phyloP scores from a whole-genome alignment of 2,888 invertebrate species.

The Torymus tubicola region DNA sequence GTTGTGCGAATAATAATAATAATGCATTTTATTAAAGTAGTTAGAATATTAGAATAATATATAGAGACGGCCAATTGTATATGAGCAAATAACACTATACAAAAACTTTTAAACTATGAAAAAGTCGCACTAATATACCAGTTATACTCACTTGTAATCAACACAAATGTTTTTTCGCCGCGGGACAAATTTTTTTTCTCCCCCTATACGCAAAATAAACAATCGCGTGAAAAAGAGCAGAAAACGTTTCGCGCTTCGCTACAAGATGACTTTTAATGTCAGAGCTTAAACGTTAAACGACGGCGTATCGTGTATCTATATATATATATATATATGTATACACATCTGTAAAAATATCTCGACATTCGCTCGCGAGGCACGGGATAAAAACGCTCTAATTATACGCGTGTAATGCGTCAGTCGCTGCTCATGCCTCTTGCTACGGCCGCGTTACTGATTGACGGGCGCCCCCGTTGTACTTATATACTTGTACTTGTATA shows the following conservation, averaged over 20 bases:
- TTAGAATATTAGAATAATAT: too few species aligned
- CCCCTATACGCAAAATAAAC: neutral
- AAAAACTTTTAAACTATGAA: too few species aligned
- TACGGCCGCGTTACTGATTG: neutral
- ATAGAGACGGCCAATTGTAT: too few species aligned
- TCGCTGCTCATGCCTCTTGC: neutral
- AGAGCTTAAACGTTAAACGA: neutral
- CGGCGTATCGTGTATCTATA: neutral
- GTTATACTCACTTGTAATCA: too few species aligned
- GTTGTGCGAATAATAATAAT: too few species aligned
- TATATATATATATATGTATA: neutral
- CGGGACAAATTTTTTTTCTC: neutral
- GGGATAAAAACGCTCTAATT: conserved; percentile 25
- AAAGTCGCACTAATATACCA: too few species aligned
- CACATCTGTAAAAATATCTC: neutral
- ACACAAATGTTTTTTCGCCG: neutral
- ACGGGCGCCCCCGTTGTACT: neutral
- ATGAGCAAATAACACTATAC: too few species aligned
- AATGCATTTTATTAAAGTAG: too few species aligned
- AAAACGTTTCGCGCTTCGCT: too few species aligned
- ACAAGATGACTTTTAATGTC: neutral
- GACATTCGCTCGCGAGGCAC: neutral
- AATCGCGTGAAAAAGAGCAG: neutral
- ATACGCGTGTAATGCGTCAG: neutral
- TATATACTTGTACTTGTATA: too few species aligned